Evolutionary conservation across 1,140 invertebrate species (phyloP).

Genomic region (Ips nitidus): DNA sequence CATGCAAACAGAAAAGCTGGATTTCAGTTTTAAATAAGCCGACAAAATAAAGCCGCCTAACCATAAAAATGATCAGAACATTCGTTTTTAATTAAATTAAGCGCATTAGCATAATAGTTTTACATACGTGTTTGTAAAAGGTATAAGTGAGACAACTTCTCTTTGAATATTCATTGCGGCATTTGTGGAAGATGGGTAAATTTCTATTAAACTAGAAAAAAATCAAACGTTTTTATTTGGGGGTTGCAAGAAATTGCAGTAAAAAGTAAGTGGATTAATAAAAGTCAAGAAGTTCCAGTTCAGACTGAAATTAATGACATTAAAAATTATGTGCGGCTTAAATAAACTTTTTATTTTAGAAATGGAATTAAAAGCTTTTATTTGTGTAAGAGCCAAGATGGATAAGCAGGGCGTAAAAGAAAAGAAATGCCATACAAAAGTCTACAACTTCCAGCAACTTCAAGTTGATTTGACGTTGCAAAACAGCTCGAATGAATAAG

Average conservation of each 20-base stretch:
- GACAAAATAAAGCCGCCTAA: conserved; percentile 21
- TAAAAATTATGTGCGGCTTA: conserved; percentile 29
- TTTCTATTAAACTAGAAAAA: background rate
- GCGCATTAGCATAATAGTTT: conserved; percentile 9
- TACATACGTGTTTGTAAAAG: background rate
- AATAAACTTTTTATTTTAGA: conserved; percentile 33
- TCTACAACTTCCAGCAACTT: background rate
- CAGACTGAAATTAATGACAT: conserved; percentile 31
- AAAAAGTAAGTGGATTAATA: conserved; percentile 31
- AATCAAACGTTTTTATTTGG: conserved; percentile 8
- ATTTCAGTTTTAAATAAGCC: conserved; percentile 29
- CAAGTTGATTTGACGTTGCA: too few relatives aligned
- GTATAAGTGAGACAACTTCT: background rate
- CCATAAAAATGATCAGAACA: conserved; percentile 14
- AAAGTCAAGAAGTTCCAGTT: conserved; percentile 18
- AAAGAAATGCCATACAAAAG: conserved; percentile 28
- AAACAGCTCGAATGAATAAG: too few relatives aligned
- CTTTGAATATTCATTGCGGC: conserved; percentile 3
- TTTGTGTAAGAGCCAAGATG: conserved; percentile 30
- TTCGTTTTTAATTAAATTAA: conserved; percentile 18
- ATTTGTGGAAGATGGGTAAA: too few relatives aligned
- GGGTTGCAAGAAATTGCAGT: conserved; percentile 5
- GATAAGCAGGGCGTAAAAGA: conserved; percentile 21
- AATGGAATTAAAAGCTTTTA: conserved; percentile 36
- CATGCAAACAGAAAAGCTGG: conserved; percentile 6